Base-by-base conservation (phyloP, 2,113 vertebrate species). In the Dendropsophus ebraccatus region DNA sequence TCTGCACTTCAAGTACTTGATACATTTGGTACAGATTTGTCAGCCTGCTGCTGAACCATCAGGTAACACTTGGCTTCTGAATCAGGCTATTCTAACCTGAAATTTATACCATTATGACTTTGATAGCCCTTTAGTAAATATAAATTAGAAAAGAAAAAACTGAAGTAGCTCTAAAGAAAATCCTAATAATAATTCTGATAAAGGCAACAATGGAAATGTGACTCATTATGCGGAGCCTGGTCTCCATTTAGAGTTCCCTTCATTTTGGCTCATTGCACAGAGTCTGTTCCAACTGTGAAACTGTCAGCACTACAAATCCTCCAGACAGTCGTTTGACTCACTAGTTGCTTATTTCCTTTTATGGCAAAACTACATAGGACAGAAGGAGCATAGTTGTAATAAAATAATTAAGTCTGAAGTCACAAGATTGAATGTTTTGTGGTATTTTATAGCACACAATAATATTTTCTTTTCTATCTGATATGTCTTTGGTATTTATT, bases 321-420 rank as follows among this genome's bases (percentile, higher is more conserved):
- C 45, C 62, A 82, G 80, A 82, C 80, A 82, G 80, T 67, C 67
- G 28, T 82, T 82, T 82, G 80, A 82, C 41, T 82, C 80, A 69
- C 41, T 82, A 50, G 80, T 50, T 69, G 28, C 45, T 69, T 49
- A 82, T 82, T 82, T 82, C 80, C 80, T 82, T 69, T 82, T 82
- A 82, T 82, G 80, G 80, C 60, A 52, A 50, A 82, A 82, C 80
- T 69, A 69, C 45, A 32, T 30, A 82, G 80, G 25, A 52, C 80
- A 69, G 47, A 82, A 82, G 54, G 80, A 67, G 9, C 58, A 30
- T 49, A 67, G 25, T 49, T 60, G 58, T 32, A 81, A 81, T 67
- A 67, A 80, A 80, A 56, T 45, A 41, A 82, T 82, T 82, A 82
- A 52, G 30, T 69, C 62, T 82, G 58, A 37, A 81, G 56, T 81